Evolutionary conservation across 2,113 vertebrate species (phyloP).

Genomic region (Gavia stellata): DNA sequence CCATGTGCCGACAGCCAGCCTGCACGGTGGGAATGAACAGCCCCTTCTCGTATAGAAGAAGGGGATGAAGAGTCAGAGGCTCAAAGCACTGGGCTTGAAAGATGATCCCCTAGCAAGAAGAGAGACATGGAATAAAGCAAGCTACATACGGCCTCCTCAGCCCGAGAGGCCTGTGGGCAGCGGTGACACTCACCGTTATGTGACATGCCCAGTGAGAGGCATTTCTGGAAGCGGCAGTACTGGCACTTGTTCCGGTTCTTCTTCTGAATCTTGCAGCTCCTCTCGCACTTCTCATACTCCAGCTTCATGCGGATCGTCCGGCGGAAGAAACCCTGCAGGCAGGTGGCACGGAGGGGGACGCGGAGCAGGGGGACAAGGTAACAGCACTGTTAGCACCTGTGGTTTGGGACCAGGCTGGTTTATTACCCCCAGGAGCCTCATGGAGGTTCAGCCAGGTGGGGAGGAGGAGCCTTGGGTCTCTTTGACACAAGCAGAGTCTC

Average conservation of each 20-base stretch:
- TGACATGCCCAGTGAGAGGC: constrained; percentile 94
- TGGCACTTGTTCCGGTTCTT: constrained; percentile 98
- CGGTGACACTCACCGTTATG: constrained; percentile 85
- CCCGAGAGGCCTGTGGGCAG: not conserved
- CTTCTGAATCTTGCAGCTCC: constrained; percentile 95
- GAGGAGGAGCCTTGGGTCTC: not conserved
- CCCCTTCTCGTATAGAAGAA: not conserved
- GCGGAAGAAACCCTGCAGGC: constrained; percentile 90
- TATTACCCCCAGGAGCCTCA: not conserved
- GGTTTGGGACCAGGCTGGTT: not conserved
- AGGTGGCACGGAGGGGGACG: not conserved
- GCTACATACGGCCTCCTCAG: not conserved
- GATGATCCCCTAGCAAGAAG: not conserved
- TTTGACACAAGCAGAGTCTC: not conserved
- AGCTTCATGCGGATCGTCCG: constrained; percentile 96
- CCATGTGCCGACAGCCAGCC: not conserved
- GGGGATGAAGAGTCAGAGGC: not conserved
- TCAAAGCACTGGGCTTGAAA: not conserved
- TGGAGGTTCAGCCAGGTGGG: not conserved
- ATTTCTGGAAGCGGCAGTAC: constrained; percentile 99
- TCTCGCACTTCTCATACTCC: constrained; percentile 91
- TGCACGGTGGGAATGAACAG: not conserved
- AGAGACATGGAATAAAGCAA: not conserved
- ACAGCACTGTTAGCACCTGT: not conserved
- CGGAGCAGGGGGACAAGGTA: not conserved